Evolutionary conservation across 2,888 invertebrate genomes (phyloP).

Genomic region (Drosophila suboccidentalis): DNA sequence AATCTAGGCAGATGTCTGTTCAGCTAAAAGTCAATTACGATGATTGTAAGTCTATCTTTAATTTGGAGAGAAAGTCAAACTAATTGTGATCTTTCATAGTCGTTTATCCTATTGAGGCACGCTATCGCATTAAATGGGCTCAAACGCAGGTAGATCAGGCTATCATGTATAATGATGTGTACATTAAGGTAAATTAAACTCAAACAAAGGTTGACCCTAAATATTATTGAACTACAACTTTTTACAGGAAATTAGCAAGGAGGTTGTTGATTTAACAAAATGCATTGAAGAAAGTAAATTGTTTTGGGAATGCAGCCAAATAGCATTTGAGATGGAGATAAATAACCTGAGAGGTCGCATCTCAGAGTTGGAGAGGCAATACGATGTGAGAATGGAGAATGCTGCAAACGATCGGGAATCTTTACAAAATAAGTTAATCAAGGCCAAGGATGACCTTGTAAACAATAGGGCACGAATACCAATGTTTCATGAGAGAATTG

Average conservation of each 20-base stretch:
- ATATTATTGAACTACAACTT: background rate
- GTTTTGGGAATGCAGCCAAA: constrained; percentile 16
- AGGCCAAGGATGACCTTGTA: constrained; percentile 51
- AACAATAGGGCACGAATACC: constrained; percentile 20
- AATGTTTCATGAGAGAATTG: constrained; percentile 40
- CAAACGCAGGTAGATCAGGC: constrained; percentile 43
- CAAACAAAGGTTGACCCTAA: background rate
- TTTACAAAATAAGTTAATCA: constrained; percentile 29
- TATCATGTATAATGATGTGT: background rate
- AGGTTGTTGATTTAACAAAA: constrained; percentile 17
- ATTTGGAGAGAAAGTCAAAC: fast-evolving
- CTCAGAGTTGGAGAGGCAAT: constrained; percentile 18
- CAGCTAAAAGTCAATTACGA: background rate
- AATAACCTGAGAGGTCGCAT: constrained; percentile 25
- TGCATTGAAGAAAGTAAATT: background rate
- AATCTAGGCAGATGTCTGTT: background rate
- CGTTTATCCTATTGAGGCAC: constrained; percentile 48
- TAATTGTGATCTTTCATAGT: constrained; percentile 7
- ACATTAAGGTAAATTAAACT: constrained; percentile 23
- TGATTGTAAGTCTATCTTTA: constrained; percentile 40
- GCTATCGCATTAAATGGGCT: constrained; percentile 47
- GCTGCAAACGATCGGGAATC: constrained; percentile 26
- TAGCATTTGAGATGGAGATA: constrained; percentile 32
- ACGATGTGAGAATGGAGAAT: constrained; percentile 35
- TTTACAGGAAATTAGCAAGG: constrained; percentile 13